A percentile compares a stretch with the other conserved stretches of the same genome.
These are phyloP conservation scores for Neopipo cinnamomea DNA, from an alignment of 2,113 vertebrate genomes.

Conservation along the genomic window DNA sequence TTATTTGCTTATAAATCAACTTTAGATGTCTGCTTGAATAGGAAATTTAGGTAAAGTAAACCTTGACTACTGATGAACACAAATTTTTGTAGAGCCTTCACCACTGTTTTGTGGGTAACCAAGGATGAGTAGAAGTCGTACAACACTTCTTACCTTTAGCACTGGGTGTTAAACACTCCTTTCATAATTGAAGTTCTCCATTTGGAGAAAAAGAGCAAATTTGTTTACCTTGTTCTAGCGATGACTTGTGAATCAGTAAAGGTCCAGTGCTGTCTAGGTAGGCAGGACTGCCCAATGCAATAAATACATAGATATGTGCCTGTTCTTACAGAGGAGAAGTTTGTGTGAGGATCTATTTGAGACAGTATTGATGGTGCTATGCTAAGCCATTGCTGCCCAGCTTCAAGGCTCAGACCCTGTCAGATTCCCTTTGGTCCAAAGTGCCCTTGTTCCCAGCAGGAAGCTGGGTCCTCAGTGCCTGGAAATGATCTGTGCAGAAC, in stretches of 20 bases:
- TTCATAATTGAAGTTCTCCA: not conserved
- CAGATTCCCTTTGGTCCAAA: not conserved
- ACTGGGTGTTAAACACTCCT: not conserved
- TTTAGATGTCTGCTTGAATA: not conserved
- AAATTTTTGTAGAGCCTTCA: not conserved
- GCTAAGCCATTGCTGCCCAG: not conserved
- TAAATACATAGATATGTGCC: not conserved
- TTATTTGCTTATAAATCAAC: constrained; percentile 16
- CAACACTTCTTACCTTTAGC: not conserved
- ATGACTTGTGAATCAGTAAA: not conserved
- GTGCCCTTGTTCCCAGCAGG: not conserved
- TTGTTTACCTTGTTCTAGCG: not conserved
- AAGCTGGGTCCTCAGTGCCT: not conserved
- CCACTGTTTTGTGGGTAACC: not conserved
- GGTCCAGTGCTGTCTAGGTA: no score
- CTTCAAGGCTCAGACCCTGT: not conserved
- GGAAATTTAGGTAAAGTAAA: not conserved
- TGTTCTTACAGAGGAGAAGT: not conserved
- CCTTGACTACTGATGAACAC: not conserved
- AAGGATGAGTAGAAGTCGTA: not conserved
- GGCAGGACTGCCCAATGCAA: not conserved
- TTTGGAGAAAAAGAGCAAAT: not conserved
- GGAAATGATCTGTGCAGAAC: not conserved
- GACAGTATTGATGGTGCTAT: not conserved
- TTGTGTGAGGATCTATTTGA: not conserved